Conservation (phyloP, 2,888 invertebrate species). For the Scaptomyza polygonia region DNA sequence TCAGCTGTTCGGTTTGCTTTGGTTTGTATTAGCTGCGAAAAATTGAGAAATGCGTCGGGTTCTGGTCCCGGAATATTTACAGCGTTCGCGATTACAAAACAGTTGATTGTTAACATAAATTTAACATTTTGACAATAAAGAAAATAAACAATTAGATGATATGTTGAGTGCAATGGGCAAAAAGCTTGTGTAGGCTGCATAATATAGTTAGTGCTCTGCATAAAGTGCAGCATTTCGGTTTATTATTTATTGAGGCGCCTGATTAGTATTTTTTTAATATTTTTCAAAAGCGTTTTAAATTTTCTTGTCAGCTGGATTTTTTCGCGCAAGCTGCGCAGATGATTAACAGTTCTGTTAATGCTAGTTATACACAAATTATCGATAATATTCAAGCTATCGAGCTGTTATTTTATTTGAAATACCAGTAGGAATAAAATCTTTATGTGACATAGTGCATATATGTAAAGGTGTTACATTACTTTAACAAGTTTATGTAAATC, state of each 20-base stretch:
- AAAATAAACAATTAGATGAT: too few species aligned
- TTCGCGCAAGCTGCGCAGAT: neutral
- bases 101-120: too few species aligned
- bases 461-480: neutral
- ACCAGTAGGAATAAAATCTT: neutral
- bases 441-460: too few species aligned
- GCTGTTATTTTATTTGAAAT: neutral
- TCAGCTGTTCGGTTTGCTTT: too few species aligned
- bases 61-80: too few species aligned
- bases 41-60: too few species aligned
- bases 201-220: too few species aligned
- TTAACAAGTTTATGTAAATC: neutral
- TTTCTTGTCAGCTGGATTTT: neutral
- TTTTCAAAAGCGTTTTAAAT: neutral
- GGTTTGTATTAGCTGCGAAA: too few species aligned
- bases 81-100: too few species aligned
- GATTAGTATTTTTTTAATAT: neutral
- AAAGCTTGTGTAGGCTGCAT: too few species aligned
- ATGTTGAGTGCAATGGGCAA: too few species aligned
- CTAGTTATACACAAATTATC: neutral
- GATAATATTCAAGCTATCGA: neutral
- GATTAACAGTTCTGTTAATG: neutral
- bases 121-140: too few species aligned
- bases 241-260: neutral
- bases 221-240: neutral